Evolutionary conservation across 1,140 invertebrate genomes (phyloP).

Genomic region (Drosophila nasuta): DNA sequence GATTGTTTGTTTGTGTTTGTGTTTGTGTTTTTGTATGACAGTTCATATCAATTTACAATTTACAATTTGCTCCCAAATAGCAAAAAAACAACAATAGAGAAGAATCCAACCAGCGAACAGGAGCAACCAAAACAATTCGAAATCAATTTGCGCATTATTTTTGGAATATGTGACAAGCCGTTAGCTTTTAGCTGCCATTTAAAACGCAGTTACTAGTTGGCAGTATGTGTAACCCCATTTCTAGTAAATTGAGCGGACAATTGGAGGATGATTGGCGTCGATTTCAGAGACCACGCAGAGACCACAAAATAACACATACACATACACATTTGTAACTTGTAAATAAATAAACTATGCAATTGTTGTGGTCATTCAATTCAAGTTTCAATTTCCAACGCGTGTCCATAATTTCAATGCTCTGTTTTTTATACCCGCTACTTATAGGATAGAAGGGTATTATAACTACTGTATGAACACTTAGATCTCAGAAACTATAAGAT

Average conservation of each 20-base stretch:
- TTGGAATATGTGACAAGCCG: conserved; percentile 59
- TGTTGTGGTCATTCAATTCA: conserved; percentile 27
- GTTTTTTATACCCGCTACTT: conserved; percentile 7
- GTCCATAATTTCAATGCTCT: conserved; percentile 60
- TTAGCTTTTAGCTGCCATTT: conserved; percentile 63
- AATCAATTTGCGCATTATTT: conserved; percentile 62
- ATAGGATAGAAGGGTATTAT: too few species aligned
- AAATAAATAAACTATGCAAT: conserved; percentile 27
- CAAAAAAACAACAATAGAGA: neutral
- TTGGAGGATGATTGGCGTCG: conserved; percentile 58
- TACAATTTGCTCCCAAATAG: conserved; percentile 23
- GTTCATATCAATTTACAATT: conserved; percentile 69
- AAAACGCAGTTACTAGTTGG: conserved; percentile 43
- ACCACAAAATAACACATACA: conserved; percentile 32
- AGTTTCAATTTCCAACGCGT: conserved; percentile 72
- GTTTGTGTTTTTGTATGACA: conserved; percentile 30
- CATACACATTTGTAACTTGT: conserved; percentile 17
- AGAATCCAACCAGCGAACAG: neutral
- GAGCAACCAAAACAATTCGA: conserved; percentile 38
- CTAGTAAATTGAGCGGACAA: conserved; percentile 66
- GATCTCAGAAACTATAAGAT: too few species aligned
- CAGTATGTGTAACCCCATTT: conserved; percentile 2
- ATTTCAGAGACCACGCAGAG: conserved; percentile 26
- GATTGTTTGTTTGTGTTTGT: conserved; percentile 23
- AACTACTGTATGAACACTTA: too few species aligned